Conservation (phyloP, 2,888 invertebrate genomes). For the Camptogramma bilineatum region DNA sequence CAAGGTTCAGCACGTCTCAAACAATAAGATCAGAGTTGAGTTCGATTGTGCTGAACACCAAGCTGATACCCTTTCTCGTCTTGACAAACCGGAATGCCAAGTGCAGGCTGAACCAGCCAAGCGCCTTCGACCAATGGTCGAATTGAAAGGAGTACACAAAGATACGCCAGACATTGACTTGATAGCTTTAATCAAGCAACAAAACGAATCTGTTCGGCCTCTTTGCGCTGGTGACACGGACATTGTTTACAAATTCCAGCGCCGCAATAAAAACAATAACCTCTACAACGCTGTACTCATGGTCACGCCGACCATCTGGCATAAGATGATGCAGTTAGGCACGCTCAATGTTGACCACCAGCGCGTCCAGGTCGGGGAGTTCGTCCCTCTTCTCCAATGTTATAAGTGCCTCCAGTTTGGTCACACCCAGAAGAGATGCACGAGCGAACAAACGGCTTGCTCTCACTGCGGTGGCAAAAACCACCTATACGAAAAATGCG, state of each 20-base stretch:
- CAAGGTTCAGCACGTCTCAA: background rate
- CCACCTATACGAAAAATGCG: background rate
- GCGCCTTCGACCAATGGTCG: background rate
- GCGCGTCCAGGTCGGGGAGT: background rate
- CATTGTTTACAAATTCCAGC: background rate
- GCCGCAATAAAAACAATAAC: background rate
- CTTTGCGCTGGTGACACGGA: background rate
- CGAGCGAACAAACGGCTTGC: background rate
- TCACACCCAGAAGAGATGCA: background rate
- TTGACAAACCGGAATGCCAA: background rate
- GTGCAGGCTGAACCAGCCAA: background rate
- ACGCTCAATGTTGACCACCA: background rate
- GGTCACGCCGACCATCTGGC: background rate
- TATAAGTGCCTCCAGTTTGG: slow-evolving; percentile 2
- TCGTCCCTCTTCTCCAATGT: background rate
- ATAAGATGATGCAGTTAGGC: background rate
- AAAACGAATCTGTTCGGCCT: background rate
- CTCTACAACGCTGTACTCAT: slow-evolving; percentile 1
- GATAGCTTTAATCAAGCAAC: background rate
- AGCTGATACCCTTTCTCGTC: background rate
- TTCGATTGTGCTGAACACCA: background rate
- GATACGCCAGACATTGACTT: background rate
- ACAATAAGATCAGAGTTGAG: background rate
- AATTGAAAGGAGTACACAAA: background rate
- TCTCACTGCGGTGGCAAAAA: background rate